Evolutionary conservation across 2,113 vertebrate species (phyloP), one percentile per base, ranked within the genome.

Genomic region (Ploceus nigricollis): DNA sequence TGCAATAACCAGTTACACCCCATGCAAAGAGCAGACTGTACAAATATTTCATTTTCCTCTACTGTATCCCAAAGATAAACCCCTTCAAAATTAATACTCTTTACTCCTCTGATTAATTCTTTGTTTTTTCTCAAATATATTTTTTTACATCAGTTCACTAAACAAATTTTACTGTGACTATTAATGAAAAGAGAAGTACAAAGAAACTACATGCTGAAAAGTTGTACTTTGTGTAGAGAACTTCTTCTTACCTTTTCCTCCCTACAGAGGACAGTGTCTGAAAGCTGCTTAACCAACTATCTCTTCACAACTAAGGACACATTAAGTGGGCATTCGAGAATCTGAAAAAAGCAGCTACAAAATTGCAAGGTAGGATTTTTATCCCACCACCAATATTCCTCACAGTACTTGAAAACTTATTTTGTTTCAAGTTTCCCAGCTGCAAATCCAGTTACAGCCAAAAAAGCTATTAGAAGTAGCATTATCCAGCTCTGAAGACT

Each of bases 311-410:
- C 27, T 33, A 40, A 85, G 13, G 35, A 48, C 71, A 39, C 11
- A 23, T n/a, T 42, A 14, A 39, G 24, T 9, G 25, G n/a, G 31
- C 31, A 37, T 58, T 72, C 0, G 0, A 47, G n/a, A 90, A 48
- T 63, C 35, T 68, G 66, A 76, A 66, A 53, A 89, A 50, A 63
- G 5, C 37, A 92, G 19, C 65, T 82, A 66, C 12, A 35, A 42
- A 75, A 90, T 1, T 13, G 24, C 50, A 81, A 87, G 20, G 33
- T n/a, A 50, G 35, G 20, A 68, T 66, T 81, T 85, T 83, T 35
- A 80, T 53, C 61, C 37, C n/a, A 63, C 15, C 0, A 1, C 9
- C 24, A 45, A 7, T 54, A 71, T 75, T 48, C n/a, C 31, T 83
- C 4, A 24, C 7, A 57, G 65, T 25, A n/a, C 30, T 60, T 70